These are phyloP conservation scores for Cyclura pinguis DNA, from an alignment of 2,797 vertebrate genomes.

Conservation along the genomic window DNA sequence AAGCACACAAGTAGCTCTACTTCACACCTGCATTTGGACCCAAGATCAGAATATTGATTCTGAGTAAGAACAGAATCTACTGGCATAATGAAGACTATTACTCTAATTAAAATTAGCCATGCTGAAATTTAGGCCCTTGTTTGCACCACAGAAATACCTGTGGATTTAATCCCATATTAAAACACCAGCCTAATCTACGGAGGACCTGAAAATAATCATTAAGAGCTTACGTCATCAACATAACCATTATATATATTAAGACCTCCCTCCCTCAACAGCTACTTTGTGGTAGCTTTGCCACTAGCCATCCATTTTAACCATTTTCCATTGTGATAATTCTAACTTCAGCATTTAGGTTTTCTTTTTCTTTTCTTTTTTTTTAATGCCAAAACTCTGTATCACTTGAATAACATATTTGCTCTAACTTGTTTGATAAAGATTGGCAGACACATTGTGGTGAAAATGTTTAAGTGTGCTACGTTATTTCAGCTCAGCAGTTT, in stretches of 20 bases:
- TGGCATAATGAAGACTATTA: neutral
- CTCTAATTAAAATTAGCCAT: fast-evolving
- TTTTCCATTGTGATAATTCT: neutral
- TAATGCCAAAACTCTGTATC: neutral
- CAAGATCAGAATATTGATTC: neutral
- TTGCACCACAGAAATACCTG: neutral
- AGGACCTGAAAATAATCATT: neutral
- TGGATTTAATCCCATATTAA: neutral
- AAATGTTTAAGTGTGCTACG: neutral
- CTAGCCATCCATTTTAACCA: neutral
- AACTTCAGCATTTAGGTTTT: neutral
- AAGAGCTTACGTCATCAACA: fast-evolving
- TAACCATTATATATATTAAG: fast-evolving
- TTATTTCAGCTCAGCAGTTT: neutral
- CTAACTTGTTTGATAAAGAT: neutral
- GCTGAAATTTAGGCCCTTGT: fast-evolving
- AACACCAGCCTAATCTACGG: neutral
- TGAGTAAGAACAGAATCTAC: neutral
- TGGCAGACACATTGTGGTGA: neutral
- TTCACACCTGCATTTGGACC: neutral
- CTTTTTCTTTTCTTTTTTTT: neutral
- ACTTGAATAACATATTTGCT: neutral
- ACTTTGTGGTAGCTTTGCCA: neutral
- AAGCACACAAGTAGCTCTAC: neutral
- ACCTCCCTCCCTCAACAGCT: neutral